phyloP scores from a whole-genome alignment of 2,797 vertebrate species.

The Echiichthys vipera region DNA sequence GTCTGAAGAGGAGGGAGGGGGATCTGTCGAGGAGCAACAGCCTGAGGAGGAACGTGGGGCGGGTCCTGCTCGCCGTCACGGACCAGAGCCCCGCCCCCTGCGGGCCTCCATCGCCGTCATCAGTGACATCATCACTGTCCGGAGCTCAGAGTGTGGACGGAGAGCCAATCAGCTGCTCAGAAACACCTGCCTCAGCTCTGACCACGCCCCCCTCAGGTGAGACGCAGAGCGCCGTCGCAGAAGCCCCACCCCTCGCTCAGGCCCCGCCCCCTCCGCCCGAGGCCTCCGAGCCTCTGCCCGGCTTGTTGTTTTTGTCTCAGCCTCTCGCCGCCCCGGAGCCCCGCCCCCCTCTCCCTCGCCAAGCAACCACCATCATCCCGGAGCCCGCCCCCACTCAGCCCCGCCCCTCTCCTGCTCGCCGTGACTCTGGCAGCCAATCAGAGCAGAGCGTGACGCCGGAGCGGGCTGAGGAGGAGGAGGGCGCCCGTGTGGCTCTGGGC shows the following conservation, averaged over 20 bases:
- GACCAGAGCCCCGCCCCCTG: slow-evolving; percentile 52
- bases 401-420: background rate
- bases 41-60: slow-evolving; percentile 88
- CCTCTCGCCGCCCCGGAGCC: slow-evolving; percentile 23
- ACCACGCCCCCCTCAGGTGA: background rate
- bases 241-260: background rate
- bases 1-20: slow-evolving; percentile 83
- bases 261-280: slow-evolving; percentile 32
- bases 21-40: slow-evolving; percentile 90
- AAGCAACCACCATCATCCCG: slow-evolving; percentile 14
- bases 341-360: background rate
- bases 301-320: slow-evolving; percentile 88
- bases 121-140: background rate
- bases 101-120: background rate
- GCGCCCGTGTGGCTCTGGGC: slow-evolving; percentile 69
- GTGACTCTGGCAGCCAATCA: slow-evolving; percentile 13
- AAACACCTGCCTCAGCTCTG: background rate
- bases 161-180: slow-evolving; percentile 1
- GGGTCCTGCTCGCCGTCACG: slow-evolving; percentile 85
- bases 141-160: background rate
- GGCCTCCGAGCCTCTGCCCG: slow-evolving; percentile 87
- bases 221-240: background rate
- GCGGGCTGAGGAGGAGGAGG: slow-evolving; percentile 4
- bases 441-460: slow-evolving; percentile 35
- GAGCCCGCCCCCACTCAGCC: background rate